These are phyloP conservation scores for Limnothrissa miodon DNA, from an alignment of 2,113 vertebrate species.

Conservation along the genomic window DNA sequence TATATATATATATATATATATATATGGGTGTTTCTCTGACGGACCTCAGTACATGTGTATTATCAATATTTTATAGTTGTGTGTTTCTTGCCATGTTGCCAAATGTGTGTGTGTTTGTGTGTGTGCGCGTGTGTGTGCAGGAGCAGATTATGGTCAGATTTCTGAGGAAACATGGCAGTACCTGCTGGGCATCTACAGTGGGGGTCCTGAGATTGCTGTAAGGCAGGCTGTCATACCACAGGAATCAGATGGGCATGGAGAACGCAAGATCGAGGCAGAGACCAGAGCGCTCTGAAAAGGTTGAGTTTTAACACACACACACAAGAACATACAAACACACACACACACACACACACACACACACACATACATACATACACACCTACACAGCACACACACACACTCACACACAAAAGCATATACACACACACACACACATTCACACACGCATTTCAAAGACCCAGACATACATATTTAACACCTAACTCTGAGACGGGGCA, in stretches of 20 bases:
- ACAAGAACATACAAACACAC: background rate
- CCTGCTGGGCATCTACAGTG: constrained; percentile 83
- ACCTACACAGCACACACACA: background rate
- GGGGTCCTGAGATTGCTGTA: constrained; percentile 90
- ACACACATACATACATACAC: background rate
- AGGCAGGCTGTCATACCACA: constrained; percentile 81
- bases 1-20: background rate
- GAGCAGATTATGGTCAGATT: constrained; percentile 97
- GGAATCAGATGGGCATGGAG: constrained; percentile 80
- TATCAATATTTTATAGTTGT: background rate
- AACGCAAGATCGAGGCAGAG: constrained; percentile 95
- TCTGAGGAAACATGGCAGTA: constrained; percentile 96
- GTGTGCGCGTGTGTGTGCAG: constrained; percentile 57
- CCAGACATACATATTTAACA: too few relatives aligned
- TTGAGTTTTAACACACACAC: background rate
- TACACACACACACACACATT: background rate
- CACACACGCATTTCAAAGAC: background rate
- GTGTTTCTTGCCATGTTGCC: background rate
- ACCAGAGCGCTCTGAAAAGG: constrained; percentile 82
- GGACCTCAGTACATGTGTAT: too few relatives aligned
- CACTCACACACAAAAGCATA: too few relatives aligned
- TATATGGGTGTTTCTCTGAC: background rate
- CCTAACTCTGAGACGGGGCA: too few relatives aligned
- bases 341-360: background rate
- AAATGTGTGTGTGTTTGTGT: background rate